Evolutionary conservation across 2,797 vertebrate species (phyloP).

Genomic region (Pseudochaenichthys georgianus): DNA sequence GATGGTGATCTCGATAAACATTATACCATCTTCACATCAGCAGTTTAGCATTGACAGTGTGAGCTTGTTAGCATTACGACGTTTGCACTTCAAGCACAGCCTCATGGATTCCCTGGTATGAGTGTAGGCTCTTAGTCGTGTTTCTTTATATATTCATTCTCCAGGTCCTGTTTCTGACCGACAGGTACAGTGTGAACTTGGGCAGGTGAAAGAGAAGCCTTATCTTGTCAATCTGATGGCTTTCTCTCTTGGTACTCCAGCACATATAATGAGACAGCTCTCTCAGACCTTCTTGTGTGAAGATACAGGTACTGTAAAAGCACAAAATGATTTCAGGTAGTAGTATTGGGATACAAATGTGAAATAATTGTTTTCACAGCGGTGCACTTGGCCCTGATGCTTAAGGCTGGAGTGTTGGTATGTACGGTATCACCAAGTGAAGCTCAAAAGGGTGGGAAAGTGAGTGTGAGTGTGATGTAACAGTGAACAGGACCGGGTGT

Average conservation of each 20-base stretch:
- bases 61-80: background rate
- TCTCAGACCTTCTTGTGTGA: conserved; percentile 5
- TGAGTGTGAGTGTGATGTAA: conserved; percentile 2
- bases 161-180: background rate
- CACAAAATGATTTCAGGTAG: conserved; percentile 24
- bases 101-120: background rate
- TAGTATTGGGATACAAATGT: conserved; percentile 48
- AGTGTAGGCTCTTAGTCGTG: background rate
- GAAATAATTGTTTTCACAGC: conserved; percentile 72
- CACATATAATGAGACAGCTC: background rate
- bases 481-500: conserved; percentile 33
- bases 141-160: background rate
- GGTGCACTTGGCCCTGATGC: conserved; percentile 58
- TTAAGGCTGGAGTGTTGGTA: conserved; percentile 29
- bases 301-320: conserved; percentile 9
- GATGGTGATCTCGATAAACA: background rate
- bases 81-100: background rate
- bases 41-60: background rate
- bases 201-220: background rate
- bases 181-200: conserved; percentile 12
- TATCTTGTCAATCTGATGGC: conserved; percentile 18
- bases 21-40: background rate
- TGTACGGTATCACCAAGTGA: conserved; percentile 24
- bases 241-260: conserved; percentile 3
- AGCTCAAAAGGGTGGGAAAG: conserved; percentile 7